Evolutionary conservation across 2,797 vertebrate species (phyloP), one percentile per base, ranked within the genome.

Genomic region (Carduelis carduelis): DNA sequence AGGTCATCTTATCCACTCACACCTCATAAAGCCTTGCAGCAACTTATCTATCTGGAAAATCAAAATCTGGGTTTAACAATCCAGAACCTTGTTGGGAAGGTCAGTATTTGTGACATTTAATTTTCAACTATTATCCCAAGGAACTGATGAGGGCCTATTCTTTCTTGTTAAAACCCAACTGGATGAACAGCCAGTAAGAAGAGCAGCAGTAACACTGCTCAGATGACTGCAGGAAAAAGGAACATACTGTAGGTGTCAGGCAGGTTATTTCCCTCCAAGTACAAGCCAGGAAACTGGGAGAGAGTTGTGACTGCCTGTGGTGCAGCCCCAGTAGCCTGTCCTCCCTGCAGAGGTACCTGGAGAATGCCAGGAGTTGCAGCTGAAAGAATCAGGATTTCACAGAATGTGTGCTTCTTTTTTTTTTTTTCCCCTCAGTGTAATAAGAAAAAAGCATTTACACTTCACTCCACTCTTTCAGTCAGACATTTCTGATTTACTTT

Each of bases 1-100:
- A 94, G 50, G 80, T 91, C 90, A 95, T 81, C 59, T 81, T 80
- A 77, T 55, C 83, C 69, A 34, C 57, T 94, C 83, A 88, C 93
- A 96, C 65, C 65, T 91, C 91, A 65, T 91, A 90, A 96, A 91
- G 34, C 17, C 43, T 59, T 81, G n/a, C 57, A 89, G 71, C 14
- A 94, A 39, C 8, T 19, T 74, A 49, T 85, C 82, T 95, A 28
- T 78, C 32, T 56, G 72, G 53, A 61, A 94, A 94, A 91, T 44
- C 69, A 74, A 86, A 94, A 83, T 61, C 46, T 0, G 0, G 1
- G 6, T 81, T 89, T 93, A 93, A 83, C 0, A 2, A 81, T 24
- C 39, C 46, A 81, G 61, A 93, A 83, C 55, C 23, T 78, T 65
- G 34, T 68, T 75, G 35, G 21, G 47, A 83, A 65, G 61, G 80